Evolutionary conservation across 2,797 vertebrate species (phyloP), one percentile per base, ranked within the genome.

Genomic region (Propithecus deckenii): DNA sequence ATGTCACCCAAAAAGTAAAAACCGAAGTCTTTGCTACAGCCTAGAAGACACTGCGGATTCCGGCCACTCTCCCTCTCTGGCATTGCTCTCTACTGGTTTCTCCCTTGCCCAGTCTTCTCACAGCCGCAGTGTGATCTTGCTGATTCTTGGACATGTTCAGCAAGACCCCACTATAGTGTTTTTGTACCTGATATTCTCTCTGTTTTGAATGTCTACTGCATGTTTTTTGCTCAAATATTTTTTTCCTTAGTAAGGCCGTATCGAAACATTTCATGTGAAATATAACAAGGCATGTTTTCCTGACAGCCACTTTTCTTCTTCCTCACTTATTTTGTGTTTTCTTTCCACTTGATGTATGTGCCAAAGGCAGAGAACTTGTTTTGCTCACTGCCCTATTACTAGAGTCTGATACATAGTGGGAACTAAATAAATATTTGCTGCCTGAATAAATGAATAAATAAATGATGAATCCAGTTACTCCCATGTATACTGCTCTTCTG

Each of bases 391-490:
- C 2, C 18, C 8, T 57, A 57, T 57, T 52, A 59, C 78, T 80
- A 59, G 8, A 55, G 5, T 18, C 23, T 28, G n/a, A 55, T 28
- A 28, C 78, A 28, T 17, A 41, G 35, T 41, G 14, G 8, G 52
- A 57, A 41, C 35, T 41, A 55, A 5, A 10, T 80, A 57, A 80
- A 57, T 80, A 57, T 41, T 57, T 80, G 67, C 15, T 96, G 43
- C 32, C 32, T 83, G 38, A 86, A 61, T 72, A 20, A 78, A 76
- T 90, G 74, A 61, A 69, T n/a, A 22, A 78, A 80, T 93, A 48
- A 75, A 74, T 55, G 32, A 63, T 81, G 63, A 91, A 87, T 48
- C 15, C 76, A 48, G 13, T 76, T 46, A 13, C 32, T 71, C 7
- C 43, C 48, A 43, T 1, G 7, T 2, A 32, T 50, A n/a, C 74